These are phyloP conservation scores for Heliothis peltigera DNA, from an alignment of 2,888 invertebrate genomes.

Conservation along the genomic window DNA sequence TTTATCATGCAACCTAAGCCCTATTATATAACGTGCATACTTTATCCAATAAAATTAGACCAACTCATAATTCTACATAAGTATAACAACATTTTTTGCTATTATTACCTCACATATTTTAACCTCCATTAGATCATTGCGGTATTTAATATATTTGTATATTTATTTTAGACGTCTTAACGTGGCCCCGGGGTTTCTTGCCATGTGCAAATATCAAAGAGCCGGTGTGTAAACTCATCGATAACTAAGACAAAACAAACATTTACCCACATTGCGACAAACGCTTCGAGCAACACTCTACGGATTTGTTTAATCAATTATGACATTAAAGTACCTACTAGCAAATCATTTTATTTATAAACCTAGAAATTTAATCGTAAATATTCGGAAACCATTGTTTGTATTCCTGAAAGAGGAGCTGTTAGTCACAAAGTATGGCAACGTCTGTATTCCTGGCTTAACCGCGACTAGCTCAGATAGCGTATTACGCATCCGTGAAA, in stretches of 20 bases:
- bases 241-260: slow-evolving; percentile 66
- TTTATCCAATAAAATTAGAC: slow-evolving; percentile 21
- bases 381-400: slow-evolving; percentile 45
- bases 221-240: slow-evolving; percentile 65
- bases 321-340: slow-evolving; percentile 48
- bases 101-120: slow-evolving; percentile 44
- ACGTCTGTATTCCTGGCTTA: slow-evolving; percentile 29
- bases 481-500: slow-evolving; percentile 47
- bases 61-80: slow-evolving; percentile 16
- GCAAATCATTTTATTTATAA: slow-evolving; percentile 53
- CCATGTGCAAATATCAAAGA: slow-evolving; percentile 67
- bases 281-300: slow-evolving; percentile 49
- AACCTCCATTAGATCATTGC: slow-evolving; percentile 54
- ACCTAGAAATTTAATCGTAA: slow-evolving; percentile 22
- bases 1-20: slow-evolving; percentile 23
- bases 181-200: slow-evolving; percentile 54
- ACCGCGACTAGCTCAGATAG: slow-evolving; percentile 27
- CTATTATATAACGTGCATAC: slow-evolving; percentile 13
- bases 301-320: slow-evolving; percentile 49
- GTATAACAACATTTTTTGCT: slow-evolving; percentile 38
- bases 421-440: slow-evolving; percentile 28
- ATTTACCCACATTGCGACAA: slow-evolving; percentile 72
- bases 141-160: slow-evolving; percentile 54
- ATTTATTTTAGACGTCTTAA: slow-evolving; percentile 52
- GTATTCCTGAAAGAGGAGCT: slow-evolving; percentile 41